Evolutionary conservation across 2,113 vertebrate genomes (phyloP).

Genomic region (Tragelaphus buxtoni): DNA sequence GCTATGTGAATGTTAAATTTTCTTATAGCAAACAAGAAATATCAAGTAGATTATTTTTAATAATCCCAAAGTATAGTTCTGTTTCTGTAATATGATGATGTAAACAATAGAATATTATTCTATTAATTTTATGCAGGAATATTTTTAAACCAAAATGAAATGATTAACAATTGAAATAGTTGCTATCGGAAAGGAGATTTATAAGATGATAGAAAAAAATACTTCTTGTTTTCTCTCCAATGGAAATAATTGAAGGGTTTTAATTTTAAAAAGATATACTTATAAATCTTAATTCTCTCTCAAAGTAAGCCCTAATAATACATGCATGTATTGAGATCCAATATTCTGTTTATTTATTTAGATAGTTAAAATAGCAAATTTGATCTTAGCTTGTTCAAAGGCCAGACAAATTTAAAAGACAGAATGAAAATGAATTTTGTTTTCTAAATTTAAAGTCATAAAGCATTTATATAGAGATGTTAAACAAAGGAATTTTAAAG

Average conservation of each 20-base stretch:
- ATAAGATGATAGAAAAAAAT: neutral
- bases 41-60: neutral
- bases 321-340: too few species aligned
- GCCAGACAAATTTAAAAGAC: neutral
- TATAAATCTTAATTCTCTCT: too few species aligned
- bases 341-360: constrained; percentile 39
- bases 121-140: neutral
- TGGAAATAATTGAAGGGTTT: too few species aligned
- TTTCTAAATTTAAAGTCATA: neutral
- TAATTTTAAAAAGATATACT: too few species aligned
- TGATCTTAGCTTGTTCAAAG: constrained; percentile 16
- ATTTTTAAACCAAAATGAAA: constrained; percentile 25
- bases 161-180: constrained; percentile 31
- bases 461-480: neutral
- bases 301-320: too few species aligned
- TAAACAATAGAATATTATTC: neutral
- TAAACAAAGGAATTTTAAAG: neutral
- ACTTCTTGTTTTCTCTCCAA: neutral
- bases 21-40: neutral
- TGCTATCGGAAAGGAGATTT: neutral
- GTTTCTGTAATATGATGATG: neutral
- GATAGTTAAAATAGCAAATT: constrained; percentile 16
- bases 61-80: neutral
- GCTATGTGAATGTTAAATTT: neutral
- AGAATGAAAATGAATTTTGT: neutral